phyloP scores from a whole-genome alignment of 2,113 vertebrate genomes.

The Emydocephalus ijimae region DNA sequence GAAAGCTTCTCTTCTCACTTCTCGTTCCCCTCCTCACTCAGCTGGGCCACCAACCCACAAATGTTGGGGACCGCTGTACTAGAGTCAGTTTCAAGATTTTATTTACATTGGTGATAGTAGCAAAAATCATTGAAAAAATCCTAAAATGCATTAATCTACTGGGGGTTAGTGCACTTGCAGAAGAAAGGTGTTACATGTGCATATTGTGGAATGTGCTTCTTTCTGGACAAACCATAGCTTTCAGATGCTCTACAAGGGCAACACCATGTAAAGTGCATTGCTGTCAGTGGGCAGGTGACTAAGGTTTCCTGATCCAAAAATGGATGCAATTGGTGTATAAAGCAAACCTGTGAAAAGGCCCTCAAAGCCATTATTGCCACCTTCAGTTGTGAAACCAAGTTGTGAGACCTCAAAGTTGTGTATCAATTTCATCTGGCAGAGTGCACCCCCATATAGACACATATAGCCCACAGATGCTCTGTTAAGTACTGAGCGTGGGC shows the following conservation, averaged over 20 bases:
- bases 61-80: background rate
- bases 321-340: background rate
- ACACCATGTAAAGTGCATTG: background rate
- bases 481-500: no score
- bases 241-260: background rate
- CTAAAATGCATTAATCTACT: background rate
- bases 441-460: background rate
- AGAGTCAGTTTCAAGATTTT: background rate
- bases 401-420: background rate
- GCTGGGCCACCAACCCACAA: background rate
- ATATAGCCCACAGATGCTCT: background rate
- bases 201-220: background rate
- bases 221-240: background rate
- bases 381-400: background rate
- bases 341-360: background rate
- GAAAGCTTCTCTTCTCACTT: background rate
- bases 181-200: background rate
- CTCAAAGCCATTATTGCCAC: background rate
- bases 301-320: background rate
- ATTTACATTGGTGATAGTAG: background rate
- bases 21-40: background rate
- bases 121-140: background rate
- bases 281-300: background rate
- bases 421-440: background rate
- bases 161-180: background rate